Base-by-base conservation (phyloP, 2,797 vertebrate species). In the Eptatretus atami region DNA sequence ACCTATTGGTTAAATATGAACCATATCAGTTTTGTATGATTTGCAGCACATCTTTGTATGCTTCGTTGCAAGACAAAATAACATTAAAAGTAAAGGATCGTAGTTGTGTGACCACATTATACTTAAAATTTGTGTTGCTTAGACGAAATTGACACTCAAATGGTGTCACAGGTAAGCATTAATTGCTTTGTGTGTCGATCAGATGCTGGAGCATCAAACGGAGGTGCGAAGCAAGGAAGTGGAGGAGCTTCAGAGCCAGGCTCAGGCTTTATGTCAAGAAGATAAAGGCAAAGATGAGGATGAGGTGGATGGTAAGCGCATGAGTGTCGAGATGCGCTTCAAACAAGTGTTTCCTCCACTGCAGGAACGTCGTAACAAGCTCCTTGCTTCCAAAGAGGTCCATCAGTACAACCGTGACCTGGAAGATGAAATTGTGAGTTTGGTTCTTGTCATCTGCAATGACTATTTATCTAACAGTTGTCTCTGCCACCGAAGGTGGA, bases 191-290 rank as follows among this genome's bases (percentile, higher is more conserved):
- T 64, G 54, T 25, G 13, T 3, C 66, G 52, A 63, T 65, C 72
- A 93, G 86, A 86, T 87, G 77, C 74, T 88, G 68, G 86, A 88
- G 74, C 86, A 84, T 68, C 84, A 93, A 76, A 85, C 87, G 79
- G 83, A 87, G 68, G 84, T 88, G 52, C 81, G 84, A 55, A 81
- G 84, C 76, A 84, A 82, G 75, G 85, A 90, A 74, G 82, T 90
- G 52, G 82, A 78, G 64, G 86, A 92, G 72, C 77, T 92, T 63
- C 80, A 80, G 69, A 71, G 74, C 70, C 86, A 92, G 70, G 81
- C 83, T 0, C 76, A 78, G 71, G 82, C 75, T 2, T 76, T 92
- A 63, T 82, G 82, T 64, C 84, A 84, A 74, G 86, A 92, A 70
- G 86, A 82, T 1, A 81, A 88, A 70, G 86, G 83, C 1, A 80